Evolutionary conservation across 92 coral and sea anemone genomes (phyloP).

Genomic region (Phenganax subtilis): DNA sequence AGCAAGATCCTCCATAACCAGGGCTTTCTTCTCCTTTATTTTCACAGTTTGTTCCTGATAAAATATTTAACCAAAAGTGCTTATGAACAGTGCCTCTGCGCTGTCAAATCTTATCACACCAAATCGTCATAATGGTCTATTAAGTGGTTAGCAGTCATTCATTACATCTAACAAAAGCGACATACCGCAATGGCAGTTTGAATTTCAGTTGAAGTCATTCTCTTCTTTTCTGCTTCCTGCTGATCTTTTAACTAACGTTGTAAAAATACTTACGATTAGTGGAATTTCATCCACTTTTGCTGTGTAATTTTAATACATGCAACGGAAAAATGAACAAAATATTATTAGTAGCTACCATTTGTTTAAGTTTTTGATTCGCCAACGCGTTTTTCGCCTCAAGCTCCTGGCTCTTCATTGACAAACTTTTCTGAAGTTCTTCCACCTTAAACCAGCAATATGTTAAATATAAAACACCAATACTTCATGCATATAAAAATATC

Average conservation of each 20-base stretch:
- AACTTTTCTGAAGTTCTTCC: slow-evolving; percentile 92
- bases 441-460: slow-evolving; percentile 43
- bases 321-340: too few relatives aligned
- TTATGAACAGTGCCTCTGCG: too few relatives aligned
- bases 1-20: slow-evolving; percentile 85
- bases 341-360: slow-evolving; percentile 57
- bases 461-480: not conserved
- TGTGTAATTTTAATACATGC: too few relatives aligned
- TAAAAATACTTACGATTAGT: not conserved
- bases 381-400: slow-evolving; percentile 95
- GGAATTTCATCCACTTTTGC: not conserved
- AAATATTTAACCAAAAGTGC: not conserved
- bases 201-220: slow-evolving; percentile 88
- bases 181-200: slow-evolving; percentile 81
- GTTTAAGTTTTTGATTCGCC: slow-evolving; percentile 96
- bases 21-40: slow-evolving; percentile 85
- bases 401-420: slow-evolving; percentile 98
- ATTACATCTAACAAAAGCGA: too few relatives aligned
- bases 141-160: too few relatives aligned
- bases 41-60: slow-evolving; percentile 71
- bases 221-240: slow-evolving; percentile 96
- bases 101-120: too few relatives aligned
- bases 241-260: slow-evolving; percentile 80
- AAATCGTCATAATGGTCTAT: too few relatives aligned
- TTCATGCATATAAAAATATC: not conserved